Evolutionary conservation across 2,888 invertebrate species (phyloP).

Genomic region (Limnephilus rhombicus): DNA sequence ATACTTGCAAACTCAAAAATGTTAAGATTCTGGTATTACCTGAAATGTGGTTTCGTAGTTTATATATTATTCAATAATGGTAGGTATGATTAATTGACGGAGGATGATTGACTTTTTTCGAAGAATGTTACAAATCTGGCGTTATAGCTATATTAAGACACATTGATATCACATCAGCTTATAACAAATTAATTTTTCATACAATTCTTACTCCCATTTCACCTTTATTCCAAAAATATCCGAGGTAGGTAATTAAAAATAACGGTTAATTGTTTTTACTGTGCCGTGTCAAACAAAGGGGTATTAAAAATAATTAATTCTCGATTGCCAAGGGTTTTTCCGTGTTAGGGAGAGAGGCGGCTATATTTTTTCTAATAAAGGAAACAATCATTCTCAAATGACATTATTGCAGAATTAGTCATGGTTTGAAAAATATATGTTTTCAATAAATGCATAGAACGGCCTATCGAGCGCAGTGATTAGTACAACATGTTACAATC

Average conservation of each 20-base stretch:
- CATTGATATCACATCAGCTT: not conserved
- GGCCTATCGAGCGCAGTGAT: not conserved
- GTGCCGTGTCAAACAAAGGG: not conserved
- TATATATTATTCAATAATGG: too few relatives aligned
- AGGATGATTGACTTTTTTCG: too few relatives aligned
- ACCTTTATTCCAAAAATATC: not conserved
- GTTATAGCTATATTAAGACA: too few relatives aligned
- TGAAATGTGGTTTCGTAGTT: too few relatives aligned
- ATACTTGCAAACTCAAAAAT: too few relatives aligned
- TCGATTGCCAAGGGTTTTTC: not conserved
- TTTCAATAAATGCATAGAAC: not conserved
- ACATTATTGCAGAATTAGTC: not conserved
- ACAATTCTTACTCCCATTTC: not conserved
- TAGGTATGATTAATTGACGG: too few relatives aligned
- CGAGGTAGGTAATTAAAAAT: not conserved
- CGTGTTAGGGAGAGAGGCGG: not conserved
- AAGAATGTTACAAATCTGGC: too few relatives aligned
- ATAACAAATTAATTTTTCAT: not conserved
- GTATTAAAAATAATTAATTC: not conserved
- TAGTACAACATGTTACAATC: not conserved
- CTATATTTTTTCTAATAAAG: not conserved
- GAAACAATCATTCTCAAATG: not conserved
- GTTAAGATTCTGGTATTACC: too few relatives aligned
- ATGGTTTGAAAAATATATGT: not conserved
- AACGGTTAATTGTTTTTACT: not conserved